Evolutionary conservation across 1,140 invertebrate species (phyloP).

Genomic region (Brachionus angularis): DNA sequence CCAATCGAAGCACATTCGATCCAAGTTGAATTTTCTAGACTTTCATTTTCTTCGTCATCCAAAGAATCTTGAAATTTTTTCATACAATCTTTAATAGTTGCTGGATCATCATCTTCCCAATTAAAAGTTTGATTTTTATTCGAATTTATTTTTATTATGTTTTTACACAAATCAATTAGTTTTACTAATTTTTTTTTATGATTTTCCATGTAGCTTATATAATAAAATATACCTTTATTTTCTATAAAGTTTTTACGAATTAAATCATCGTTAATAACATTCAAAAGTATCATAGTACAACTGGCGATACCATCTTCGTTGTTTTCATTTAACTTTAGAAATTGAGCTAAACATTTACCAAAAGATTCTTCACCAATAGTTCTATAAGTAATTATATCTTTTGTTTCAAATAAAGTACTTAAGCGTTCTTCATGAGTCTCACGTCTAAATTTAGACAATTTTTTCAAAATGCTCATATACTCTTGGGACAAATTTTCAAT

Average conservation of each 20-base stretch:
- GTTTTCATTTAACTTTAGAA: neutral
- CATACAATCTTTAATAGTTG: too few relatives aligned
- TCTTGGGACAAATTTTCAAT: constrained; percentile 4
- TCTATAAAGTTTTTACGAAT: neutral
- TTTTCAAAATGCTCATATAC: neutral
- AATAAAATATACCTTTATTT: neutral
- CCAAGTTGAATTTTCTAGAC: neutral
- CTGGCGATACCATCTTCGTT: constrained; percentile 19
- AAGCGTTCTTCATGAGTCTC: neutral
- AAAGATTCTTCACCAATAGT: neutral
- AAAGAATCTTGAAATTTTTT: too few relatives aligned
- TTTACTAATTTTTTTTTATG: constrained; percentile 2
- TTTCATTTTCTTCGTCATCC: neutral
- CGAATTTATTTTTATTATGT: neutral
- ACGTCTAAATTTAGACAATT: neutral
- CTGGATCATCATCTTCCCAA: too few relatives aligned
- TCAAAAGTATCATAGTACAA: constrained; percentile 9
- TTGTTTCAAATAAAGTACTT: neutral
- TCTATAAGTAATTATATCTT: constrained; percentile 13
- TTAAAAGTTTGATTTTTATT: neutral
- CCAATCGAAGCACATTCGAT: constrained; percentile 18
- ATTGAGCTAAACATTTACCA: neutral
- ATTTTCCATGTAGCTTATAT: neutral
- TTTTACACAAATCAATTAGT: neutral
- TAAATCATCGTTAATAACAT: neutral